Evolutionary conservation across 2,888 invertebrate genomes (phyloP).

Genomic region (Ichneumon xanthorius): DNA sequence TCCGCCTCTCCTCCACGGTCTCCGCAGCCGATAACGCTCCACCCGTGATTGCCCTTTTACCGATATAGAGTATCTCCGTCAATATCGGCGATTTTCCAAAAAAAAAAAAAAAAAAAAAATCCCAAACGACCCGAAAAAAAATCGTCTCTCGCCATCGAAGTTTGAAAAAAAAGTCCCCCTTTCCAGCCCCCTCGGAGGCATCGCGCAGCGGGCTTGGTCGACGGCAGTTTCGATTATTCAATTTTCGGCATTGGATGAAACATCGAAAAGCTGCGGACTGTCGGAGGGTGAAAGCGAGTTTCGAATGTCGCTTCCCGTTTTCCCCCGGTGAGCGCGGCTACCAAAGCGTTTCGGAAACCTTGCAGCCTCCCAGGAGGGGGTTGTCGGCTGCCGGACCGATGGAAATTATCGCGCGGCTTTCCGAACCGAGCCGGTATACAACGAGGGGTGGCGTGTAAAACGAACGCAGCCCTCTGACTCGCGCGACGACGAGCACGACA

Average conservation of each 20-base stretch:
- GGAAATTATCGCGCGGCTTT: slow-evolving; percentile 54
- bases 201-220: not conserved
- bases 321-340: slow-evolving; percentile 5
- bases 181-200: not conserved
- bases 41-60: slow-evolving; percentile 56
- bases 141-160: not conserved
- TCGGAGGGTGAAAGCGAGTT: slow-evolving; percentile 42
- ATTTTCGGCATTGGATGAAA: slow-evolving; percentile 60
- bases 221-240: slow-evolving; percentile 62
- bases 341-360: not conserved
- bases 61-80: slow-evolving; percentile 27
- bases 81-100: not conserved
- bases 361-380: not conserved
- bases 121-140: slow-evolving; percentile 36
- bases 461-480: slow-evolving; percentile 25
- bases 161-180: slow-evolving; percentile 39
- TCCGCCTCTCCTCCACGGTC: too few species aligned
- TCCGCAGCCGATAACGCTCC: slow-evolving; percentile 30
- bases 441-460: slow-evolving; percentile 36
- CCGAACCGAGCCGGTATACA: slow-evolving; percentile 8
- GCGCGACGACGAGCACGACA: too few species aligned
- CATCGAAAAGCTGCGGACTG: slow-evolving; percentile 56
- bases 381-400: slow-evolving; percentile 30
- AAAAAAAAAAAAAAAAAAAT: slow-evolving; percentile 3
- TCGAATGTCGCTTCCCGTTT: slow-evolving; percentile 33